Percentiles rank a stretch among this genome's conserved stretches.
These are phyloP conservation scores for Buteo buteo DNA, from an alignment of 2,113 vertebrate genomes.

Conservation along the genomic window DNA sequence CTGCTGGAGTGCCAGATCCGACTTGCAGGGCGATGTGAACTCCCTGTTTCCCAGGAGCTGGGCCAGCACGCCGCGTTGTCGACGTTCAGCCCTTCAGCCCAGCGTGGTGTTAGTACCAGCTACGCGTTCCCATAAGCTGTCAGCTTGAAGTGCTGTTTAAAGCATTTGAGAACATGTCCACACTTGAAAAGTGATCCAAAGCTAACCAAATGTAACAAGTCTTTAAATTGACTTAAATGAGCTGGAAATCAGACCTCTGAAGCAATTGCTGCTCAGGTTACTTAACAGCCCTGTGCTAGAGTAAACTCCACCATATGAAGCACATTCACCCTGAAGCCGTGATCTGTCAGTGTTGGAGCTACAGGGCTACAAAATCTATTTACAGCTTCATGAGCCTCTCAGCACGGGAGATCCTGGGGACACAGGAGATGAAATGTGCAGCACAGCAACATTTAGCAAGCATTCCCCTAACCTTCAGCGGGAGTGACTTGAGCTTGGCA, in stretches of 20 bases:
- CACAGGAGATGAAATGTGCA: not conserved
- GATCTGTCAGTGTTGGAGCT: not conserved
- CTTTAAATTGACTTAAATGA: slow-evolving; percentile 14
- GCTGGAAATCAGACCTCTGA: not conserved
- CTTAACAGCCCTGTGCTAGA: not conserved
- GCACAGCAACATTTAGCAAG: not conserved
- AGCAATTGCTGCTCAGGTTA: not conserved
- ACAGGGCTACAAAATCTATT: not conserved
- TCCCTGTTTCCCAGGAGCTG: not conserved
- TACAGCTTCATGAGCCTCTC: not conserved
- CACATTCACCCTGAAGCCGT: accelerated
- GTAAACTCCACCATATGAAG: not conserved
- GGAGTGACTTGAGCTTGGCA: not conserved
- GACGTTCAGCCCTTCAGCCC: not conserved
- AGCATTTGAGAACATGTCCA: not conserved
- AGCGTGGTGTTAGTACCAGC: accelerated
- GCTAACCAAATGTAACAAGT: not conserved
- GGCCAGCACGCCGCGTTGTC: accelerated
- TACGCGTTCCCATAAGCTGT: not conserved
- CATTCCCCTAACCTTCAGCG: not conserved
- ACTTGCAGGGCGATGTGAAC: not conserved
- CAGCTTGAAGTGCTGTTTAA: not conserved
- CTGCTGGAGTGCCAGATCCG: accelerated
- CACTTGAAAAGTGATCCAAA: not conserved
- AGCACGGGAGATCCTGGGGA: not conserved